Base-by-base conservation (phyloP, 2,797 vertebrate genomes). In the Oophaga sylvatica region DNA sequence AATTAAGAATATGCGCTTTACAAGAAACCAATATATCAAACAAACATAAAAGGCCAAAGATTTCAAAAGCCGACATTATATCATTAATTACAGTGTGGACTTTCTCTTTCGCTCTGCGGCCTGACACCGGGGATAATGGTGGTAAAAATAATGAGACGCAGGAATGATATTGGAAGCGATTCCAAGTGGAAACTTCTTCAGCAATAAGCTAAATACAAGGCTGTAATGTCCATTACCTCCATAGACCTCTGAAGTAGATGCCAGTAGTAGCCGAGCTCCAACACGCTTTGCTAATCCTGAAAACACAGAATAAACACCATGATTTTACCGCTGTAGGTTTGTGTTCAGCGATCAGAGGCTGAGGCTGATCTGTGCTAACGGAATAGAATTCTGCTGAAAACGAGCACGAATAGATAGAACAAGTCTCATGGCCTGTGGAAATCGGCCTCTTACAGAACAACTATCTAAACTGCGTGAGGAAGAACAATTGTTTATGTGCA, bases 191-290 rank as follows among this genome's bases (percentile, higher is more conserved):
- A 62, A 48, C 41, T 41, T 53, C 71, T 53, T 77, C 60, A 60
- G 16, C 19, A 60, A 60, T 59, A 60, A 1, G 56, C 15, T 6
- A 78, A 1, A 5, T 22, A 60, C 8, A 20, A 8, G 31, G 31
- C 10, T 60, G 57, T 60, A 60, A 31, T 60, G 6, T 29, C 29
- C 26, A 7, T 95, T 94, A 99, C 98, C 98, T 97, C 98, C 98
- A 87, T 99, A 99, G 2, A 99, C 97, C 90, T 99, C 98, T 0
- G 98, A 99, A 0, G 98, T 99, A 68, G 98, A 99, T 29, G 98
- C 98, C 90, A 99, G 94, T 3, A 99, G 96, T 68, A 99, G 96
- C 48, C 98, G 97, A 85, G 98, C 98, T 1, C 98, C 98, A 5
- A 99, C 98, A 70, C 98, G 96, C 91, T 99, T 99, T 9, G 98